These are phyloP conservation scores for Aurelia aurita complex sp. Pacific DNA, from an alignment of 30 jellyfish, hydroid and myxozoan species.

Conservation along the genomic window DNA sequence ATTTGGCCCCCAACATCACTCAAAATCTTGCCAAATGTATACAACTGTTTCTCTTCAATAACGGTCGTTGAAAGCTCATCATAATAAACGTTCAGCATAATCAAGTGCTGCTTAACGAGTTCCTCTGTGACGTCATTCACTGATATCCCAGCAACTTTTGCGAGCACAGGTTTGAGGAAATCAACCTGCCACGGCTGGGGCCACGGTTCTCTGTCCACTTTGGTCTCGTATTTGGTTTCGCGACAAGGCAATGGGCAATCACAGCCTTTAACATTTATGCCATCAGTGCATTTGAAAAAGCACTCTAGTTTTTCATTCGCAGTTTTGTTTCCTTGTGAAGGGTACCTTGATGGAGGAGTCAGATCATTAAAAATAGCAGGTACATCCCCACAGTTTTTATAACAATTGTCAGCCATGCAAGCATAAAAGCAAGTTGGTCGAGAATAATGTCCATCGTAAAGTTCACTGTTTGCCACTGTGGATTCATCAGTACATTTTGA, in stretches of 20 bases:
- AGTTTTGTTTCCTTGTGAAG: background rate
- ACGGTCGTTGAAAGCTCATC: background rate
- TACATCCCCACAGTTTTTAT: background rate
- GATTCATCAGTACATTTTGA: background rate
- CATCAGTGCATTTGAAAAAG: background rate
- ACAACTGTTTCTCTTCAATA: conserved; percentile 30
- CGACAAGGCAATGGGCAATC: conserved; percentile 44
- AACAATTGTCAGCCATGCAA: background rate
- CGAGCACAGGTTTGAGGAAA: background rate
- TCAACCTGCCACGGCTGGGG: conserved; percentile 36
- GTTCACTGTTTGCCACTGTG: background rate
- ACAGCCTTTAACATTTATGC: conserved; percentile 4
- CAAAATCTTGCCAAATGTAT: conserved; percentile 9
- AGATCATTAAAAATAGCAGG: background rate
- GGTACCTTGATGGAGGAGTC: background rate
- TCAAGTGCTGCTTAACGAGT: background rate
- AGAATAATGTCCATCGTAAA: background rate
- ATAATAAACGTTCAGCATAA: conserved; percentile 14
- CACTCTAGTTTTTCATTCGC: background rate
- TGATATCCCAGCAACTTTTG: background rate
- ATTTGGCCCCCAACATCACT: conserved; percentile 68
- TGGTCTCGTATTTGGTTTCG: conserved; percentile 32
- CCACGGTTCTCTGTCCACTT: conserved; percentile 44
- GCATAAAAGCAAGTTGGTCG: conserved; percentile 2
- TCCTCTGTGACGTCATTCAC: background rate